Percentiles rank a stretch among this genome's conserved stretches.
These are phyloP conservation scores for Phlogophora meticulosa DNA, from an alignment of 2,888 invertebrate genomes.

Conservation along the genomic window DNA sequence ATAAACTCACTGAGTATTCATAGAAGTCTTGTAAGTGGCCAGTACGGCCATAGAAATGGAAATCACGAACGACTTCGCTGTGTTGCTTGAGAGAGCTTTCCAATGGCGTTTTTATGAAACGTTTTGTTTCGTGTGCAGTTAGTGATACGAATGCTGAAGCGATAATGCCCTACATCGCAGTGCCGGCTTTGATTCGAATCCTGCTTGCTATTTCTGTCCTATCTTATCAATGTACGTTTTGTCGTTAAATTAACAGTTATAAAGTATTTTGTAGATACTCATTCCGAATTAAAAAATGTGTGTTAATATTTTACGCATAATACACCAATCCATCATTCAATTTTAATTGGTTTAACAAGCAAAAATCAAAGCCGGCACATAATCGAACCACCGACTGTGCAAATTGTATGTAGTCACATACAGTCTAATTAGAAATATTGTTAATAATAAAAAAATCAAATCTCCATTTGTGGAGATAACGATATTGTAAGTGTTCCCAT, in stretches of 20 bases:
- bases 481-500: constrained; percentile 80
- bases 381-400: constrained; percentile 58
- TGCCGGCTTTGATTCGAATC: constrained; percentile 42
- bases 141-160: constrained; percentile 53
- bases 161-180: constrained; percentile 47
- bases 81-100: constrained; percentile 61
- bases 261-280: neutral
- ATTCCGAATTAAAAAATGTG: too few species aligned
- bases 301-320: neutral
- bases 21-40: constrained; percentile 56
- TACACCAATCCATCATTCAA: neutral
- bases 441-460: constrained; percentile 76
- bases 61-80: constrained; percentile 25
- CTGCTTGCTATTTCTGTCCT: constrained; percentile 31
- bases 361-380: constrained; percentile 58
- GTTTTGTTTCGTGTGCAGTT: constrained; percentile 38
- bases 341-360: neutral
- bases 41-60: constrained; percentile 39
- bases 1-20: constrained; percentile 65
- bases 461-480: constrained; percentile 89
- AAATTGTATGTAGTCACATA: constrained; percentile 66
- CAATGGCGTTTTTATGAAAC: constrained; percentile 37
- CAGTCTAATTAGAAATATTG: constrained; percentile 65
- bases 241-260: constrained; percentile 1
- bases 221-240: constrained; percentile 32